These are phyloP conservation scores for Drosophila antonietae DNA, from an alignment of 2,888 invertebrate species.

Conservation along the genomic window DNA sequence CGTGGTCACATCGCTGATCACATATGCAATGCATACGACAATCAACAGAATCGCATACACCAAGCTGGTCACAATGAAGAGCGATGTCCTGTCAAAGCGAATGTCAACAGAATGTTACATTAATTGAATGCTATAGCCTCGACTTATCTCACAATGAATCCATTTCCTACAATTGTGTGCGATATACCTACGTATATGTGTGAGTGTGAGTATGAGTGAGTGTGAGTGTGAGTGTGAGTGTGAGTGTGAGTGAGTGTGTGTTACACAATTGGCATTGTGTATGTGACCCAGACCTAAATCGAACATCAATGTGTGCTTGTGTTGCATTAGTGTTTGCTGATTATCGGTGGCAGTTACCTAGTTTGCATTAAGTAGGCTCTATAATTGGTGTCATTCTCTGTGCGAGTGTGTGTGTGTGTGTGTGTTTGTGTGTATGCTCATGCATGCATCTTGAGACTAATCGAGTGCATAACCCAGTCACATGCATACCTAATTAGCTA, in stretches of 20 bases:
- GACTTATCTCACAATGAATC: neutral
- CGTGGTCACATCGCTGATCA: constrained; percentile 97
- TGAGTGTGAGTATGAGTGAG: neutral
- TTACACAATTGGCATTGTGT: constrained; percentile 8
- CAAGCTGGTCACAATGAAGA: constrained; percentile 98
- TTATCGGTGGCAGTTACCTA: constrained; percentile 42
- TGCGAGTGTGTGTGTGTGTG: constrained; percentile 24
- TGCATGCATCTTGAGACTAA: constrained; percentile 55
- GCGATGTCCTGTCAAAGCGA: constrained; percentile 89
- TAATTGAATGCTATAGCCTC: neutral
- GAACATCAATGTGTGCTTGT: constrained; percentile 16
- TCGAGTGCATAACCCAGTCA: constrained; percentile 50
- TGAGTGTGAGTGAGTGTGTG: constrained; percentile 14
- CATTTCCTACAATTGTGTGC: constrained; percentile 25
- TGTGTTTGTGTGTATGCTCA: constrained; percentile 40
- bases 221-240: neutral
- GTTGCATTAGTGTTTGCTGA: constrained; percentile 15
- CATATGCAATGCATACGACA: constrained; percentile 96
- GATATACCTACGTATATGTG: constrained; percentile 2
- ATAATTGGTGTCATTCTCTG: constrained; percentile 15
- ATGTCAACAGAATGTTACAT: neutral
- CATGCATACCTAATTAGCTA: constrained; percentile 46
- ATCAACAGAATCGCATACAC: constrained; percentile 97
- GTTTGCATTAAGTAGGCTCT: constrained; percentile 22
- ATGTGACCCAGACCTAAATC: constrained; percentile 30